phyloP scores from a whole-genome alignment of 2,888 invertebrate genomes.

The Cheilosia vulpina region DNA sequence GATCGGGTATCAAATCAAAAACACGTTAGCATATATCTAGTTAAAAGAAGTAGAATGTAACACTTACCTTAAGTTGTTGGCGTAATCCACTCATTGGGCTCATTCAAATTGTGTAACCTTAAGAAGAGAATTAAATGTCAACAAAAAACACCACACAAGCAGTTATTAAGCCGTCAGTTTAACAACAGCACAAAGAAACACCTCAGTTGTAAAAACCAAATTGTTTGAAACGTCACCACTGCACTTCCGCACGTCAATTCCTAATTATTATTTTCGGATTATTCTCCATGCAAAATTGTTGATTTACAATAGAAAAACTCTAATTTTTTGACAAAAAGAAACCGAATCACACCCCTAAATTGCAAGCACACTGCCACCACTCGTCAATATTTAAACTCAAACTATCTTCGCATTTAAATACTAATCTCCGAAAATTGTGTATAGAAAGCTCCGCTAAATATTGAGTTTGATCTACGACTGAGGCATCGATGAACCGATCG shows the following conservation, averaged over 20 bases:
- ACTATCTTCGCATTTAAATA: constrained; percentile 5
- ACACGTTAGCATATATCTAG: constrained; percentile 62
- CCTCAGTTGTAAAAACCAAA: constrained; percentile 9
- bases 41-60: constrained; percentile 59
- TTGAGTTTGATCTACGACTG: constrained; percentile 70
- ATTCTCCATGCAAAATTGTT: constrained; percentile 42
- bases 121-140: constrained; percentile 10
- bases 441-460: constrained; percentile 57
- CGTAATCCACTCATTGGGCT: constrained; percentile 83
- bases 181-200: not conserved
- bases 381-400: constrained; percentile 30
- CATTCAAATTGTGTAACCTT: constrained; percentile 78
- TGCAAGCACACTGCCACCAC: constrained; percentile 20
- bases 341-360: constrained; percentile 46
- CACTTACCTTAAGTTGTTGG: constrained; percentile 82
- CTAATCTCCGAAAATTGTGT: constrained; percentile 8
- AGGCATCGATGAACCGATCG: constrained; percentile 46
- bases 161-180: constrained; percentile 2
- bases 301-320: constrained; percentile 44
- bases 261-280: constrained; percentile 27
- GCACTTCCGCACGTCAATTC: constrained; percentile 31
- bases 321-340: not conserved
- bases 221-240: constrained; percentile 29
- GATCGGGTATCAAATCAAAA: constrained; percentile 2
- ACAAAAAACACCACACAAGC: constrained; percentile 38